A percentile compares a stretch with the other conserved stretches of the same genome.
These are phyloP conservation scores for Platorchestia sp. DNA, from an alignment of 1,140 invertebrate species.

Conservation along the genomic window DNA sequence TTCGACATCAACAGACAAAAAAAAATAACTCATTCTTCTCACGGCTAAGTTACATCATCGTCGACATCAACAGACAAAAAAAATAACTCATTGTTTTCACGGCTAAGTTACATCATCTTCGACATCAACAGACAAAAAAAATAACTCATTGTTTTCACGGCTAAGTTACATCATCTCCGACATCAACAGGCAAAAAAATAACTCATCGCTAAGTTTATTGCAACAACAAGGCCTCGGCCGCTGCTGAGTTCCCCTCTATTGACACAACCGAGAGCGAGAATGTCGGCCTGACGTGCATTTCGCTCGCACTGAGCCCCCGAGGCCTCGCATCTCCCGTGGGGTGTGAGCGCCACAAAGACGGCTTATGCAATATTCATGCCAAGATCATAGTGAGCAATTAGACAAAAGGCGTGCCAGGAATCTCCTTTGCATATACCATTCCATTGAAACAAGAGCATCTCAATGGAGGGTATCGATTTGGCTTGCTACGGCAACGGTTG, in stretches of 20 bases:
- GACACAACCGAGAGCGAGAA: neutral
- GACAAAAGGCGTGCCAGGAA: conserved; percentile 42
- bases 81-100: no score
- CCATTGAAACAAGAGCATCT: neutral
- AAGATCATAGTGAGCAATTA: conserved; percentile 42
- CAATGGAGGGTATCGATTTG: neutral
- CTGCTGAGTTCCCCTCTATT: neutral
- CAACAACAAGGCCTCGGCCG: neutral
- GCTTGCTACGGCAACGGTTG: neutral
- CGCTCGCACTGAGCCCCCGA: neutral
- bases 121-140: no score
- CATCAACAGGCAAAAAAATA: no score
- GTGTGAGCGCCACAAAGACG: conserved; percentile 1
- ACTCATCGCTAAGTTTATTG: no score
- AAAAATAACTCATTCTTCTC: no score
- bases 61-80: no score
- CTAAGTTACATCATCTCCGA: no score
- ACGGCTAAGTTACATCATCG: no score
- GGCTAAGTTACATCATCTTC: no score
- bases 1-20: no score
- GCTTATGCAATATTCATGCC: conserved; percentile 37
- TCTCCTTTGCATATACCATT: conserved; percentile 17
- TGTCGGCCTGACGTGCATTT: neutral
- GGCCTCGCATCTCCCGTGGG: neutral
- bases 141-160: no score